These are phyloP conservation scores for Siniperca knerii DNA, from an alignment of 2,113 vertebrate genomes.

Conservation along the genomic window DNA sequence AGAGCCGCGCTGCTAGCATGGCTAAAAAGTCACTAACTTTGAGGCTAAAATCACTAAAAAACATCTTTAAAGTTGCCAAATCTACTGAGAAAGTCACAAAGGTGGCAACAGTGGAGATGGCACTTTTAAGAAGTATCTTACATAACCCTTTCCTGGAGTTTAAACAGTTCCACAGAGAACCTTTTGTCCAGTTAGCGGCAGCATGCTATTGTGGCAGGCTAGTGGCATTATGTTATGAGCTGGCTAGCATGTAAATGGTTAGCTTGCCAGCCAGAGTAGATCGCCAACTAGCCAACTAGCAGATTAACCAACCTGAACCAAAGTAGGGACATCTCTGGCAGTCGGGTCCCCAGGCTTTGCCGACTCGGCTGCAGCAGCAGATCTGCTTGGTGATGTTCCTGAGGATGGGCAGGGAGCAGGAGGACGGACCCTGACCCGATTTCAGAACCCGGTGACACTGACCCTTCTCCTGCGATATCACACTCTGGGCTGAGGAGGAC, in stretches of 20 bases:
- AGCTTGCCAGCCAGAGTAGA: background rate
- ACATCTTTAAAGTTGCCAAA: too few relatives aligned
- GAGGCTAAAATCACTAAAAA: too few relatives aligned
- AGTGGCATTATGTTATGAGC: background rate
- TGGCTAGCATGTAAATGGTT: too few relatives aligned
- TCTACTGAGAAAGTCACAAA: too few relatives aligned
- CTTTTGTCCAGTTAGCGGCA: background rate
- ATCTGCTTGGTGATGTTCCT: constrained; percentile 97
- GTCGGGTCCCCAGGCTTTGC: constrained; percentile 93
- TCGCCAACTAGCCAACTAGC: background rate
- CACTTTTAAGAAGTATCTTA: too few relatives aligned
- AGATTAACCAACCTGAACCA: constrained; percentile 80
- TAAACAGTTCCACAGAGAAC: background rate
- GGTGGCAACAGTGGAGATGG: too few relatives aligned
- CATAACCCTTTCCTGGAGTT: background rate
- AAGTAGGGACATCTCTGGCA: constrained; percentile 91
- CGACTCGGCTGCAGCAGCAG: constrained; percentile 98
- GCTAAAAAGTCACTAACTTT: too few relatives aligned
- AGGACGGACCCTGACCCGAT: constrained; percentile 68
- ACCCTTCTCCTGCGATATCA: constrained; percentile 90
- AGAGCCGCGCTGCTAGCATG: too few relatives aligned
- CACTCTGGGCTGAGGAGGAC: constrained; percentile 86
- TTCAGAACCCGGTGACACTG: constrained; percentile 90
- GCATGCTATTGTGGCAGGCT: background rate
- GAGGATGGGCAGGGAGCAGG: constrained; percentile 91